These are phyloP conservation scores for Eurystomus gularis DNA, from an alignment of 2,113 vertebrate species.

Conservation along the genomic window DNA sequence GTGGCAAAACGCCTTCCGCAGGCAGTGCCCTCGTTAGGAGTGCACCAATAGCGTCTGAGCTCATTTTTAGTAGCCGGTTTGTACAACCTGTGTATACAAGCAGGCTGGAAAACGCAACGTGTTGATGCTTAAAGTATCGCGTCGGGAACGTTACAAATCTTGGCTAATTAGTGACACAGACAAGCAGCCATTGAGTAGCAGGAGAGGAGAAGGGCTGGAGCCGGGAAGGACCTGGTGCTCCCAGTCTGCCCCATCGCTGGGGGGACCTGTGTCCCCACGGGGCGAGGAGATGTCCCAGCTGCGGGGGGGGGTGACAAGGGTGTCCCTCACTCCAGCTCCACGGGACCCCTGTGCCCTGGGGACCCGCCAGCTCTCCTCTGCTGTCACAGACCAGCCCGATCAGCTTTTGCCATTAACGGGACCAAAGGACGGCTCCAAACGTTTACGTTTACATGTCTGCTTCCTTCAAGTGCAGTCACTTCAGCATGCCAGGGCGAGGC, in stretches of 20 bases:
- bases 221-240: not conserved
- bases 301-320: rapidly evolving
- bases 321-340: rapidly evolving
- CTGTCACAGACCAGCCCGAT: not conserved
- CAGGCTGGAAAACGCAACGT: not conserved
- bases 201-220: not conserved
- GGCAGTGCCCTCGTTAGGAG: not conserved
- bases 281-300: not conserved
- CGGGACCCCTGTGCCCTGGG: rapidly evolving
- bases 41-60: not conserved
- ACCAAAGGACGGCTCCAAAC: conserved; percentile 6
- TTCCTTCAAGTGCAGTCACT: not conserved
- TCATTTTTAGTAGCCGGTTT: not conserved
- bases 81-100: not conserved
- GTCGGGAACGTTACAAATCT: rapidly evolving
- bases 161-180: not conserved
- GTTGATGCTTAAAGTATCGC: not conserved
- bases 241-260: not conserved
- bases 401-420: conserved; percentile 34
- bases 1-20: not conserved
- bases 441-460: not conserved
- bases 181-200: rapidly evolving
- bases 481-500: not conserved
- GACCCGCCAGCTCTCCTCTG: not conserved
- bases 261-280: rapidly evolving